These are phyloP conservation scores for Zapornia atra DNA, from an alignment of 2,113 vertebrate species.

Conservation along the genomic window DNA sequence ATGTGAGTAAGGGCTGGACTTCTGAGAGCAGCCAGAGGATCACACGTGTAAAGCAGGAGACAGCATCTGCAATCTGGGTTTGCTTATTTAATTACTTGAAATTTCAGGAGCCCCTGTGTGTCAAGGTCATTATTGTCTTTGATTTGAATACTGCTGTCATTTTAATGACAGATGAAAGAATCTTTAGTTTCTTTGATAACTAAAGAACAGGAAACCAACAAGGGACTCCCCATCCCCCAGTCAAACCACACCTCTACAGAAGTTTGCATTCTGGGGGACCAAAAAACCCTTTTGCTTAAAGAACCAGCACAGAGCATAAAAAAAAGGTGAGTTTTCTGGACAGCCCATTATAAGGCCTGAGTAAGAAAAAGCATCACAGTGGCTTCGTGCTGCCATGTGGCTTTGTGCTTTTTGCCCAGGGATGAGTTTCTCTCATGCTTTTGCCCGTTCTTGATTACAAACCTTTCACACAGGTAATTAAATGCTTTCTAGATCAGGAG, in stretches of 20 bases:
- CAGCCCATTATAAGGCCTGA: too few species aligned
- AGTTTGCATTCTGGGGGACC: neutral
- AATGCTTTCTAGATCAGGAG: neutral
- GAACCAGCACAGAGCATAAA: neutral
- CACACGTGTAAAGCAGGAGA: neutral
- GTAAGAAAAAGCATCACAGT: fast-evolving
- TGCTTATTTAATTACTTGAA: neutral
- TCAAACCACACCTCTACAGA: neutral
- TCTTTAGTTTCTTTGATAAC: neutral
- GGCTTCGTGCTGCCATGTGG: neutral
- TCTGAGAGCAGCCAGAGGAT: neutral
- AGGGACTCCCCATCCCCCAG: neutral
- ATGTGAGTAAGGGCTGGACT: neutral
- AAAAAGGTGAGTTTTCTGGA: neutral
- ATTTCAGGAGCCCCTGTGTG: neutral
- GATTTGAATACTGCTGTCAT: neutral
- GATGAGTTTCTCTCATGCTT: neutral
- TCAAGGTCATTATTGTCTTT: neutral
- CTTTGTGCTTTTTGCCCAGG: neutral
- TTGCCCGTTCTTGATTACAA: neutral
- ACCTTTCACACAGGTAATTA: neutral
- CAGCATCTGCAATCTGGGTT: neutral
- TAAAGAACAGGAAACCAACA: neutral
- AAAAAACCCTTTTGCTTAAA: neutral
- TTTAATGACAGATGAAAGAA: neutral